Evolutionary conservation across 2,888 invertebrate species (phyloP).

Genomic region (Thelaira solivaga): DNA sequence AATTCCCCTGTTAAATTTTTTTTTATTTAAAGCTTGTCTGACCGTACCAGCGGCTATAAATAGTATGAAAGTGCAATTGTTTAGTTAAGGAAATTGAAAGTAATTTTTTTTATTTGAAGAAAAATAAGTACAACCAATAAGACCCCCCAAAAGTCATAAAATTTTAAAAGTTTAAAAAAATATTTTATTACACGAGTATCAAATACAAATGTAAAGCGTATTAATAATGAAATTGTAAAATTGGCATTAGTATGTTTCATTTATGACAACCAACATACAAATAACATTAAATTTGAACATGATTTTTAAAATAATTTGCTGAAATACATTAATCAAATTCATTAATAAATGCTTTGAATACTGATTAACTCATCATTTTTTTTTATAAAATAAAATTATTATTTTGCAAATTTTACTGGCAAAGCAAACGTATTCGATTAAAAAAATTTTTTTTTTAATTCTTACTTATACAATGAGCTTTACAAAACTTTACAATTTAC

Average conservation of each 20-base stretch:
- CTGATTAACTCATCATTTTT: constrained; percentile 12
- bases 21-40: not conserved
- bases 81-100: constrained; percentile 55
- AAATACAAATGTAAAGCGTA: constrained; percentile 17
- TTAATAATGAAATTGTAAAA: constrained; percentile 7
- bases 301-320: constrained; percentile 22
- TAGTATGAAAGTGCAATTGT: constrained; percentile 54
- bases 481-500: too few species aligned
- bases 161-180: constrained; percentile 28
- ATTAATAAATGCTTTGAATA: constrained; percentile 45
- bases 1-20: not conserved
- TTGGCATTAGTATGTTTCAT: constrained; percentile 47
- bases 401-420: not conserved
- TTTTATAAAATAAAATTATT: not conserved
- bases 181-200: constrained; percentile 38
- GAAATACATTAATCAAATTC: constrained; percentile 40
- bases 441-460: too few species aligned
- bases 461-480: too few species aligned
- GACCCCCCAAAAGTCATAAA: constrained; percentile 53
- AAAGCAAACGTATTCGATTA: too few species aligned
- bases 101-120: constrained; percentile 46
- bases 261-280: constrained; percentile 17
- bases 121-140: constrained; percentile 25
- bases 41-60: not conserved
- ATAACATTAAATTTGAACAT: constrained; percentile 42